phyloP scores from a whole-genome alignment of 2,113 vertebrate genomes.

The Montifringilla adamsi region DNA sequence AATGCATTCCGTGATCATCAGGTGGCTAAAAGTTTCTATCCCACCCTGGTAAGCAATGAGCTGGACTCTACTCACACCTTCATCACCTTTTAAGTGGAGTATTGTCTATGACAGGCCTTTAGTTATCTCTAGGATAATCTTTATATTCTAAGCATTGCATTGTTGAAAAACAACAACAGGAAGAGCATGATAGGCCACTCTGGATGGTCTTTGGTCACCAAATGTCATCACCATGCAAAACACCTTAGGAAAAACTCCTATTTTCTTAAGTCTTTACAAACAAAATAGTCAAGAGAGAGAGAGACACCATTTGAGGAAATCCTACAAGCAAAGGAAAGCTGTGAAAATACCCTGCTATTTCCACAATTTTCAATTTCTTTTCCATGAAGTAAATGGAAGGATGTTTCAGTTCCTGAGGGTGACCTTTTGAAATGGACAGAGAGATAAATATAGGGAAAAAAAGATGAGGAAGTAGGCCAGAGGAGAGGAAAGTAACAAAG shows the following conservation, averaged over 20 bases:
- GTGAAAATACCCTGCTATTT: neutral
- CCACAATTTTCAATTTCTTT: neutral
- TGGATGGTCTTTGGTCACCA: neutral
- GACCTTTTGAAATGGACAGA: neutral
- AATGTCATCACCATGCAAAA: neutral
- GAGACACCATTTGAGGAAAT: neutral
- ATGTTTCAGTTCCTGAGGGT: neutral
- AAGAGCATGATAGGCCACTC: neutral
- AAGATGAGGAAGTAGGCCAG: neutral
- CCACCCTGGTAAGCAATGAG: neutral
- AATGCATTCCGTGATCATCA: neutral
- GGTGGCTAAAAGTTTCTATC: neutral
- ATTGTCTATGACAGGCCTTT: neutral
- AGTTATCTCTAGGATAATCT: neutral
- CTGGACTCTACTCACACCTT: neutral
- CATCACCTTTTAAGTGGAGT: neutral
- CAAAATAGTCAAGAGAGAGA: neutral
- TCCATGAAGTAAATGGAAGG: neutral
- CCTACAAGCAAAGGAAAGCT: neutral
- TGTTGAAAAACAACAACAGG: neutral
- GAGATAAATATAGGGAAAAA: neutral
- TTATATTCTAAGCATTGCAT: neutral
- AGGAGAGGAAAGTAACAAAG: neutral
- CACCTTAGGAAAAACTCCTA: neutral
- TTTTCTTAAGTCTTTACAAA: neutral